These are phyloP conservation scores for Chromoteleia sp. DNA, from an alignment of 2,888 invertebrate genomes.

Conservation along the genomic window DNA sequence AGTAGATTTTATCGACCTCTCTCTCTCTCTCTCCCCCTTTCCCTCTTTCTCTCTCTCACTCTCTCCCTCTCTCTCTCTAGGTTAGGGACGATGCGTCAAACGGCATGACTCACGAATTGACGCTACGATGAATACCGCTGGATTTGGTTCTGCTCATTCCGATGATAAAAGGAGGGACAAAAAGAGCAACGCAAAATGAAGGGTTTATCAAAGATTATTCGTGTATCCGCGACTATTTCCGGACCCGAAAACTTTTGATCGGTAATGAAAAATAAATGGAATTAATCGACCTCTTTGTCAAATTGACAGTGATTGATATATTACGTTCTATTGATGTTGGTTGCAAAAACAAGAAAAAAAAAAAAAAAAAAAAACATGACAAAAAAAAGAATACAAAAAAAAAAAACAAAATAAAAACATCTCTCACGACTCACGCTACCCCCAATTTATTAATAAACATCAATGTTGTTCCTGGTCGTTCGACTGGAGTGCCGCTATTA, in stretches of 20 bases:
- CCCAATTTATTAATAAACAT: constrained; percentile 43
- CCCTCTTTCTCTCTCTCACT: neutral
- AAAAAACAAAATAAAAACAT: constrained; percentile 38
- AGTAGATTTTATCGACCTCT: constrained; percentile 59
- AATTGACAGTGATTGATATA: constrained; percentile 57
- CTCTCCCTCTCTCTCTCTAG: constrained; percentile 10
- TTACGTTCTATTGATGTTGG: constrained; percentile 25
- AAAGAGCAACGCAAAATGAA: constrained; percentile 28
- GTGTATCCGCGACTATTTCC: constrained; percentile 29
- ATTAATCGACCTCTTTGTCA: constrained; percentile 58
- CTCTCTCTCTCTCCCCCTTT: neutral
- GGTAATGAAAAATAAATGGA: constrained; percentile 56
- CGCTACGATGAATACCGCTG: constrained; percentile 53
- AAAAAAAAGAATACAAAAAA: constrained; percentile 38
- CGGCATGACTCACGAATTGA: constrained; percentile 61
- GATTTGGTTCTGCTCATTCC: constrained; percentile 52
- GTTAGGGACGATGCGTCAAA: constrained; percentile 63
- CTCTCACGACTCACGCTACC: constrained; percentile 24
- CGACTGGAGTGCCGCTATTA: constrained; percentile 4
- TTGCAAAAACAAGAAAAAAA: constrained; percentile 21
- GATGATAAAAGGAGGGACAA: constrained; percentile 30
- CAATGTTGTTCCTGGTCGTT: constrained; percentile 5
- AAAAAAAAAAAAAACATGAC: constrained; percentile 47
- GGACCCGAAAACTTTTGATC: constrained; percentile 34
- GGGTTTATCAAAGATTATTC: constrained; percentile 52